Evolutionary conservation across 2,113 vertebrate species (phyloP).

Genomic region (Gymnarchus niloticus): DNA sequence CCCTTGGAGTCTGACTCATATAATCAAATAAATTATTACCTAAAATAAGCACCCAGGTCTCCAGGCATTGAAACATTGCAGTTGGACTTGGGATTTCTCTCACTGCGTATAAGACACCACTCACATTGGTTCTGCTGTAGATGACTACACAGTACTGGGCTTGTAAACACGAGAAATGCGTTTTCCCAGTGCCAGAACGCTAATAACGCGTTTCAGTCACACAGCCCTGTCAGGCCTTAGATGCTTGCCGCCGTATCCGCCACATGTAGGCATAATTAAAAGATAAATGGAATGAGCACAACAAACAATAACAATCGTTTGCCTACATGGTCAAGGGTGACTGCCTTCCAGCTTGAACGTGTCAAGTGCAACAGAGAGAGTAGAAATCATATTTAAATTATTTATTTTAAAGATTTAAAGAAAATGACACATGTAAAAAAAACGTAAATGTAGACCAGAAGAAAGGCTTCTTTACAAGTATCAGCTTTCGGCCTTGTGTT

Average conservation of each 20-base stretch:
- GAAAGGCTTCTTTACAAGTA: background rate
- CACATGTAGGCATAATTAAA: background rate
- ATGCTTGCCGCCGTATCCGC: too few species aligned
- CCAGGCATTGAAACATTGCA: background rate
- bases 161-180: background rate
- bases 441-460: background rate
- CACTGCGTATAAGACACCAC: background rate
- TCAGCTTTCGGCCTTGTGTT: background rate
- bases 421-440: background rate
- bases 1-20: background rate
- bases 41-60: background rate
- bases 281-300: background rate
- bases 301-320: background rate
- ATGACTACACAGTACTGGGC: background rate
- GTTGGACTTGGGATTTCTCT: background rate
- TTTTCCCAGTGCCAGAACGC: background rate
- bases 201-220: background rate
- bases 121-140: background rate
- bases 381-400: background rate
- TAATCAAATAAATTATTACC: conserved; percentile 8
- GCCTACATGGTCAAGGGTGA: background rate
- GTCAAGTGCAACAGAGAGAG: background rate
- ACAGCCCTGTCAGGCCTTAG: too few species aligned
- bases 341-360: background rate
- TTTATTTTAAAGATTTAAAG: background rate